Evolutionary conservation across 2,888 invertebrate species (phyloP).

Genomic region (Macrosiphum euphorbiae): DNA sequence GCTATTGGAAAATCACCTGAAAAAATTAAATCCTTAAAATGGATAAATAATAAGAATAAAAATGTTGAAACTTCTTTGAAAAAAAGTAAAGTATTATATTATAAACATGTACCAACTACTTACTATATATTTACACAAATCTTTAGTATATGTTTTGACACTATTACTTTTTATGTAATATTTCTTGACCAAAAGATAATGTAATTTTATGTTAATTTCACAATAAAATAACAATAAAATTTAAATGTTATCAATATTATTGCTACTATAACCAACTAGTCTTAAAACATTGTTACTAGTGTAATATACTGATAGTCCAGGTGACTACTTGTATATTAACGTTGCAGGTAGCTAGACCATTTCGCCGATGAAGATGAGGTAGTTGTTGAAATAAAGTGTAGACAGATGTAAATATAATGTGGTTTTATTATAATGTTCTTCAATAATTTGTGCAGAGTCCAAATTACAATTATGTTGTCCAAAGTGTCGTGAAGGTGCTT

Average conservation of each 20-base stretch:
- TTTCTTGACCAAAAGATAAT: not conserved
- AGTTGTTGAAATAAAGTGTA: no score
- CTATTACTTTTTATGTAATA: not conserved
- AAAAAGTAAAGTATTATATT: not conserved
- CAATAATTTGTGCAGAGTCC: no score
- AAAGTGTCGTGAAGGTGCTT: no score
- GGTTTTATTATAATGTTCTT: no score
- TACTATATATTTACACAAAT: not conserved
- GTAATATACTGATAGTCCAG: no score
- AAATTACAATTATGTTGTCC: no score
- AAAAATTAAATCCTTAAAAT: slow-evolving; percentile 15
- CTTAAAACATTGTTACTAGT: not conserved
- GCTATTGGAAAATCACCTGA: not conserved
- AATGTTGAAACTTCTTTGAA: not conserved
- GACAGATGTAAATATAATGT: no score
- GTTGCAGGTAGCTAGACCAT: no score
- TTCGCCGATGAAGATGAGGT: no score
- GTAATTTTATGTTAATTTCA: not conserved
- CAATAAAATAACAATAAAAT: not conserved
- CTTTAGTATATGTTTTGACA: no score
- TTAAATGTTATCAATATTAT: not conserved
- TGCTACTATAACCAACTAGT: not conserved
- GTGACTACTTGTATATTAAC: no score
- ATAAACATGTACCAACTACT: not conserved
- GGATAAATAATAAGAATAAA: slow-evolving; percentile 1